Base-by-base conservation (phyloP, 2,113 vertebrate genomes). In the Calypte anna region DNA sequence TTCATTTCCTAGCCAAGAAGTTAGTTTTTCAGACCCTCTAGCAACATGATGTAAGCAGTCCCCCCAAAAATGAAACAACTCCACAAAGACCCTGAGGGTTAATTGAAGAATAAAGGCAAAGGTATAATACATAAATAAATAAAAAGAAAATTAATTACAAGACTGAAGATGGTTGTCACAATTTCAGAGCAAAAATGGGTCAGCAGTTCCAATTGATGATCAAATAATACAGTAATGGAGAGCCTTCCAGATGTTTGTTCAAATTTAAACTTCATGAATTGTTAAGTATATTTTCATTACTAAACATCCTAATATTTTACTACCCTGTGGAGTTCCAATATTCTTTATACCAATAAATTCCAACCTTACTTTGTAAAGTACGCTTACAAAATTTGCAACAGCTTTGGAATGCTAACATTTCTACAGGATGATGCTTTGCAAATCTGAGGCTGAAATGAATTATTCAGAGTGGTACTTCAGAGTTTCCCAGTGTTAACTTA, bases 181-280 rank as follows among this genome's bases (percentile, higher is more conserved):
- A 61, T 79, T 59, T 68, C 38, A 72, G 58, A 67, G 88, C 90
- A 91, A 93, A 58, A 92, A 93, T 72, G 89, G 72, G 46, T 89
- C 79, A 70, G 62, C 76, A 89, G 93, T 94, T 91, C 53, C 68
- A 93, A 77, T 18, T 53, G 68, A 51, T 53, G 19, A 55, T 24
- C 38, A 44, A 82, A 5, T 88, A 88, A 76, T 12, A 57, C 36
- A 95, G 40, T 81, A 91, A 96, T 22, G 59, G 23, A 77, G 12
- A 66, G 15, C 8, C 13, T 91, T 51, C 31, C n/a, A 69, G 68
- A 48, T 33, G 15, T 57, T 91, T 77, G 70, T 22, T 66, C 55
- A 86, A 83, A 7, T 38, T 86, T 46, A 58, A 58, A 54, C 30
- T n/a, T 72, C 20, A 48, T 90, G 67, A 94, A 69, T 62, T 90